Percentiles rank a stretch among this genome's conserved stretches.
Evolutionary conservation across 2,113 vertebrate species (phyloP).

Genomic region (Cyphomyrus discorhynchus): DNA sequence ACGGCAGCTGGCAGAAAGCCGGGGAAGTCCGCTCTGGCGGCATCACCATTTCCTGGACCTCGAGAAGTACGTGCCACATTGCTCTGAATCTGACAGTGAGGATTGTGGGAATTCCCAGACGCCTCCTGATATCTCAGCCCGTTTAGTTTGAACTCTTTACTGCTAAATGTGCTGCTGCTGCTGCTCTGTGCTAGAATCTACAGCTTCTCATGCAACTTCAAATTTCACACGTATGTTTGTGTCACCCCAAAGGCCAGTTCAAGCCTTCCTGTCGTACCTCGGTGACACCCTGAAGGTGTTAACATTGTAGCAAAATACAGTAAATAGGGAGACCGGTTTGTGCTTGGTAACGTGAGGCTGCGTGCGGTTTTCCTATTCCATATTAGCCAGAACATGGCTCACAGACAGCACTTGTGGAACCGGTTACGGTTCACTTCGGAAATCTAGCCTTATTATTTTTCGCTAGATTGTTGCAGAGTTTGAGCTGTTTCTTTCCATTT

Average conservation of each 20-base stretch:
- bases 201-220: not conserved
- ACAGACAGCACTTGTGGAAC: not conserved
- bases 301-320: not conserved
- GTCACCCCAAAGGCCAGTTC: not conserved
- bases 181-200: not conserved
- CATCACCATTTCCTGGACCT: constrained; percentile 61
- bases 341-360: not conserved
- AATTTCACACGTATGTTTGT: not conserved
- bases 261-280: not conserved
- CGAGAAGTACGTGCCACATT: constrained; percentile 59
- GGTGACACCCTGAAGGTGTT: not conserved
- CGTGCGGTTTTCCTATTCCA: not conserved
- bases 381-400: not conserved
- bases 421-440: not conserved
- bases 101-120: not conserved
- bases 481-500: not conserved
- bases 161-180: not conserved
- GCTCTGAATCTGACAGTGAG: not conserved
- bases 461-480: not conserved
- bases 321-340: not conserved
- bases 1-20: constrained; percentile 65
- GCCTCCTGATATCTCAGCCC: not conserved
- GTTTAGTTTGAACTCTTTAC: not conserved
- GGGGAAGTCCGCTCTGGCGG: constrained; percentile 59
- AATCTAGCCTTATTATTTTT: not conserved